phyloP scores from a whole-genome alignment of 1,140 invertebrate species.

The Zelostemma sp. region DNA sequence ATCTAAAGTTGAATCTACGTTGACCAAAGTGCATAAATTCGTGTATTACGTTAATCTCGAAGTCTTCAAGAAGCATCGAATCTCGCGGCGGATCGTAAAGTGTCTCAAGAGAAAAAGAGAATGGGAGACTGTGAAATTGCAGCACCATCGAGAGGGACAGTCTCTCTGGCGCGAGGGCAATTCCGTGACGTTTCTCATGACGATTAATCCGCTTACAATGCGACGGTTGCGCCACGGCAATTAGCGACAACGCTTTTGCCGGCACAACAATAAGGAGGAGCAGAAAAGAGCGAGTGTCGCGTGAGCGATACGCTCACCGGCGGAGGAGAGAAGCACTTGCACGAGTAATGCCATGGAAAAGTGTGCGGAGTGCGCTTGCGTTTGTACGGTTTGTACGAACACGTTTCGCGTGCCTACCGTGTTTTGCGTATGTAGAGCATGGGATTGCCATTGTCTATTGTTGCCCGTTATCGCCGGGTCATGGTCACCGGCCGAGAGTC shows the following conservation, averaged over 20 bases:
- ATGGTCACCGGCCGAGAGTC: slow-evolving; percentile 52
- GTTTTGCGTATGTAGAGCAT: slow-evolving; percentile 65
- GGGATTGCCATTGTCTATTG: slow-evolving; percentile 64
- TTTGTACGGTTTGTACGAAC: slow-evolving; percentile 1
- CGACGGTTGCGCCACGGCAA: slow-evolving; percentile 57
- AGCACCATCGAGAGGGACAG: neutral
- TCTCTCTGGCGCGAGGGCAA: neutral
- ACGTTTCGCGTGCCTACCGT: neutral
- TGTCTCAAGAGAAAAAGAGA: slow-evolving; percentile 2
- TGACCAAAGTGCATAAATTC: too few relatives aligned
- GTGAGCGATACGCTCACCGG: slow-evolving; percentile 3
- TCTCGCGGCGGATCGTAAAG: neutral
- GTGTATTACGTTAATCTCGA: too few relatives aligned
- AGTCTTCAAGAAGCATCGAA: neutral
- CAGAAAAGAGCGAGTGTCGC: slow-evolving; percentile 38
- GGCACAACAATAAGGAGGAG: too few relatives aligned
- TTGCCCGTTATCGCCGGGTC: slow-evolving; percentile 58
- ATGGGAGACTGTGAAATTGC: neutral
- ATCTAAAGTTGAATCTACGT: neutral
- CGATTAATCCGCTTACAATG: slow-evolving; percentile 61
- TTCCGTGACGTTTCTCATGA: slow-evolving; percentile 51
- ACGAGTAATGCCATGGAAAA: slow-evolving; percentile 21
- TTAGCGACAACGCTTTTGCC: slow-evolving; percentile 62
- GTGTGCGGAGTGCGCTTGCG: slow-evolving; percentile 15
- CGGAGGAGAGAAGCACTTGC: neutral